phyloP scores from a whole-genome alignment of 2,797 vertebrate genomes.

The Falco cherrug region DNA sequence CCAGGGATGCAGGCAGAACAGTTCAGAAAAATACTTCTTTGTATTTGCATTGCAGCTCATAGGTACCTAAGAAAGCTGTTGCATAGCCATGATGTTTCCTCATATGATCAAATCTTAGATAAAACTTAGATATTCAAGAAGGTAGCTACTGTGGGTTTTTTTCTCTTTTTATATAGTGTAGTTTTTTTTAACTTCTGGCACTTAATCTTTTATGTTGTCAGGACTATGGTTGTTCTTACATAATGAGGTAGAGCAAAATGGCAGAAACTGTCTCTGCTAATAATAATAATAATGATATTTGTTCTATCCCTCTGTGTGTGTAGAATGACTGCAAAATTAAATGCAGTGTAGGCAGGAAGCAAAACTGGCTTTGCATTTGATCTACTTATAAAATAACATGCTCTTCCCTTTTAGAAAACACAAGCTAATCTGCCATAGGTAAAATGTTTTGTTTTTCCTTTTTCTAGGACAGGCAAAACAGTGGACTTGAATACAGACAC shows the following conservation, averaged over 20 bases:
- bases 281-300: background rate
- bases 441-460: background rate
- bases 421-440: background rate
- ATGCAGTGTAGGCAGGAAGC: background rate
- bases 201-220: background rate
- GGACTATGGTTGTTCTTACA: background rate
- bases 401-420: background rate
- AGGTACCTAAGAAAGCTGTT: background rate
- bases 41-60: background rate
- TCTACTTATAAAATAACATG: background rate
- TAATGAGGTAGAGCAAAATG: background rate
- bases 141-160: background rate
- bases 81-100: background rate
- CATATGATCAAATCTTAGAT: background rate
- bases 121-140: background rate
- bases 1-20: rapidly evolving
- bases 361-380: background rate
- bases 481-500: background rate
- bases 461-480: background rate
- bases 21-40: background rate
- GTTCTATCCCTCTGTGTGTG: background rate
- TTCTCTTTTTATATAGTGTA: background rate
- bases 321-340: background rate
- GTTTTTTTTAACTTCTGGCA: background rate
- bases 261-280: background rate